Evolutionary conservation across 92 coral and sea anemone species (phyloP).

Genomic region (Epizoanthus stellaris): DNA sequence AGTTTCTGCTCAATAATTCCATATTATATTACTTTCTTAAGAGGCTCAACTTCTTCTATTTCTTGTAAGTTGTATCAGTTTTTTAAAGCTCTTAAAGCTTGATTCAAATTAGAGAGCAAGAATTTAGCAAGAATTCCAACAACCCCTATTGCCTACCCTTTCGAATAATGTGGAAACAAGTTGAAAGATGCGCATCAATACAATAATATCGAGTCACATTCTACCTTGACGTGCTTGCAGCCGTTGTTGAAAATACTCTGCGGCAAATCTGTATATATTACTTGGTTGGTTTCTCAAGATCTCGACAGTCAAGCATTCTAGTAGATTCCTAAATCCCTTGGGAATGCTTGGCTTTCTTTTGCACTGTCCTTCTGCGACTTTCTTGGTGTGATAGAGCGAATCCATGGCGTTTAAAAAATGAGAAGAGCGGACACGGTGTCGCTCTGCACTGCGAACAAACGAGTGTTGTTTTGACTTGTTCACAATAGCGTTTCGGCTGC

Average conservation of each 20-base stretch:
- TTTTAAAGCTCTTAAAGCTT: no score
- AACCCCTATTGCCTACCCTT: no score
- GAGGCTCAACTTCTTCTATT: no score
- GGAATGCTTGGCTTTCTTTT: slow-evolving; percentile 75
- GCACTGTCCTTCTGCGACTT: not conserved
- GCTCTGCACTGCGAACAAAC: not conserved
- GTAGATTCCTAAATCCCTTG: slow-evolving; percentile 86
- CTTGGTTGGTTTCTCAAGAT: slow-evolving; percentile 85
- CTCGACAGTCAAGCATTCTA: slow-evolving; percentile 87
- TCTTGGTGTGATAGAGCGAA: not conserved
- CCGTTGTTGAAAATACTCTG: slow-evolving; percentile 81
- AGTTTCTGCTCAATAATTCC: no score
- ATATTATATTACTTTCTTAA: no score
- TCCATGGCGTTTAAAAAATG: not conserved
- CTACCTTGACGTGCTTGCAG: slow-evolving; percentile 84
- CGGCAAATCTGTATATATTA: slow-evolving; percentile 85
- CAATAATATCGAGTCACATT: no score
- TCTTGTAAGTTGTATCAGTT: no score
- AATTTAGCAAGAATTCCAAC: no score
- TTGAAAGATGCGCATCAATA: not conserved
- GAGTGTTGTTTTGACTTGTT: slow-evolving; percentile 13
- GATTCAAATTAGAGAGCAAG: no score
- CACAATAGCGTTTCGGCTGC: slow-evolving; percentile 25
- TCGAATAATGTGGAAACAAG: not conserved
- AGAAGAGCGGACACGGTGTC: not conserved